These are phyloP conservation scores for Parnassius glacialis DNA, from an alignment of 2,888 invertebrate genomes.

Conservation along the genomic window DNA sequence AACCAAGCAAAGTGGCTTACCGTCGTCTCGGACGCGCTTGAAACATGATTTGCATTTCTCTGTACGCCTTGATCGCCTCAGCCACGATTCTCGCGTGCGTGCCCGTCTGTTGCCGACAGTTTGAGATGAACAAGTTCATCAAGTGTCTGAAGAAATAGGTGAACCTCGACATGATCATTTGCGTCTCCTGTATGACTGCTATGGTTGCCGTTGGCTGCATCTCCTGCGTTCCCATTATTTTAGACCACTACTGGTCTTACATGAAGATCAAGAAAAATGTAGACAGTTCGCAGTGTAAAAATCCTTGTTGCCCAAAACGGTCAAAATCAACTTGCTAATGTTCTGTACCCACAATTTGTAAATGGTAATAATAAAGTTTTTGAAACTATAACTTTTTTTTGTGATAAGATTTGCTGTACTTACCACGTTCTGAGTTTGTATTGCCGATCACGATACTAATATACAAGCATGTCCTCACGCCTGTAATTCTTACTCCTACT, in stretches of 20 bases:
- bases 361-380: slow-evolving; percentile 17
- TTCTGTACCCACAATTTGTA: slow-evolving; percentile 3
- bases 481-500: too few species aligned
- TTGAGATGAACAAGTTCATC: slow-evolving; percentile 53
- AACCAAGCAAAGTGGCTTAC: slow-evolving; percentile 13
- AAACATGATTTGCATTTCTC: slow-evolving; percentile 72
- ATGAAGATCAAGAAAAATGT: slow-evolving; percentile 28
- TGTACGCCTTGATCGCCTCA: slow-evolving; percentile 65
- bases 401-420: too few species aligned
- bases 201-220: slow-evolving; percentile 49
- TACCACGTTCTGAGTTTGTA: too few species aligned
- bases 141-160: slow-evolving; percentile 55
- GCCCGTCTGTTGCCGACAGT: slow-evolving; percentile 60
- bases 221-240: slow-evolving; percentile 49
- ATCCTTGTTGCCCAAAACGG: slow-evolving; percentile 48
- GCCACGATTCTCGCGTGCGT: slow-evolving; percentile 65
- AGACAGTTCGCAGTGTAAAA: slow-evolving; percentile 40
- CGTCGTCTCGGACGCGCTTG: slow-evolving; percentile 20
- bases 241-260: slow-evolving; percentile 46
- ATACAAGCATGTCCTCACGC: too few species aligned
- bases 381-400: background rate
- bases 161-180: slow-evolving; percentile 48
- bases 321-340: slow-evolving; percentile 25
- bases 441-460: too few species aligned
- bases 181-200: slow-evolving; percentile 51